Conservation (phyloP, 2,888 invertebrate species). For the Lithophane semibrunnea region DNA sequence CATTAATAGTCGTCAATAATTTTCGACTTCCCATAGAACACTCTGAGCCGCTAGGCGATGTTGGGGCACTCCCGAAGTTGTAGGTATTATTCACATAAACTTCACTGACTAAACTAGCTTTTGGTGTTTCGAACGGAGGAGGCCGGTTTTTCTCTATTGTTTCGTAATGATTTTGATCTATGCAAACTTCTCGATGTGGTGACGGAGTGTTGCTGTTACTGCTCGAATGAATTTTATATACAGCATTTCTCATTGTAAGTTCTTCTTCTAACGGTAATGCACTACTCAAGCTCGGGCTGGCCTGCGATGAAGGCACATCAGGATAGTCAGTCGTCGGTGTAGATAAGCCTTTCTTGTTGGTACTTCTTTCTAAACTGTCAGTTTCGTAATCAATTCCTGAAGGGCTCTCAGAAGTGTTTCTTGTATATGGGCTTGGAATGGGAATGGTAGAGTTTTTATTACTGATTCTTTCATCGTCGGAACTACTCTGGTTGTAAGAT, state of each 20-base stretch:
- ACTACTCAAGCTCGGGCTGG: constrained; percentile 93
- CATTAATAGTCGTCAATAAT: constrained; percentile 86
- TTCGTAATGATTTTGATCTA: constrained; percentile 85
- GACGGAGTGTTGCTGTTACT: constrained; percentile 89
- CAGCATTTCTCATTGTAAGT: constrained; percentile 94
- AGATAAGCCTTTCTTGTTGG: constrained; percentile 87
- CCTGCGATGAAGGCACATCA: constrained; percentile 92
- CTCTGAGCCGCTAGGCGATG: constrained; percentile 90
- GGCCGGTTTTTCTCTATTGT: constrained; percentile 74
- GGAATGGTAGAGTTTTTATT: constrained; percentile 57
- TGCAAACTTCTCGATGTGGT: constrained; percentile 79
- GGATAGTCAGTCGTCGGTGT: constrained; percentile 92
- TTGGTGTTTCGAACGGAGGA: constrained; percentile 67
- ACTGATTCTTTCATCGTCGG: constrained; percentile 85
- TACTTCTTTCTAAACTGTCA: constrained; percentile 93
- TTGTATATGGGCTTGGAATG: constrained; percentile 76
- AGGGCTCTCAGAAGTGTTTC: constrained; percentile 80
- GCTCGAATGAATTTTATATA: constrained; percentile 92
- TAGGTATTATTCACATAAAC: constrained; percentile 95
- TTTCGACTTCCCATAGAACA: constrained; percentile 91
- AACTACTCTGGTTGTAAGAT: constrained; percentile 83
- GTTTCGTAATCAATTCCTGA: constrained; percentile 93
- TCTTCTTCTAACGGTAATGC: constrained; percentile 95
- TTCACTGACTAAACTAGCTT: constrained; percentile 92
- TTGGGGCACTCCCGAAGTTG: constrained; percentile 91